phyloP scores from a whole-genome alignment of 2,797 vertebrate species.

The Danio aesculapii region DNA sequence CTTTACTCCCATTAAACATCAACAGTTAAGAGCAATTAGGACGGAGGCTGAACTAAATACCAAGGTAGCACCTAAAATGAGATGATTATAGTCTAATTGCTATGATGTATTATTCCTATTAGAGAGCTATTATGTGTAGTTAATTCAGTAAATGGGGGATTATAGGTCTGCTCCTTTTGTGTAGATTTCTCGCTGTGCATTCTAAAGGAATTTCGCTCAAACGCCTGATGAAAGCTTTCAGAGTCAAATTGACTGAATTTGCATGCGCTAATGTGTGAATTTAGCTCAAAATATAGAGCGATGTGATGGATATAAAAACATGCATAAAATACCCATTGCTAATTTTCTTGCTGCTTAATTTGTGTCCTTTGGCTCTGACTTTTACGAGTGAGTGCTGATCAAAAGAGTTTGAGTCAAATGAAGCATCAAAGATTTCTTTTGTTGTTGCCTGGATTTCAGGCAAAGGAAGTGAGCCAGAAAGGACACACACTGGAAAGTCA shows the following conservation, averaged over 20 bases:
- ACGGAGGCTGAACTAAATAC: conserved; percentile 33
- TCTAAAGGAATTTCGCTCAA: background rate
- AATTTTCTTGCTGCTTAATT: conserved; percentile 8
- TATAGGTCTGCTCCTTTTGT: background rate
- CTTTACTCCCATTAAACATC: conserved; percentile 36
- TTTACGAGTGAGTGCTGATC: conserved; percentile 22
- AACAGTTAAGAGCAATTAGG: conserved; percentile 40
- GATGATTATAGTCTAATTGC: conserved; percentile 42
- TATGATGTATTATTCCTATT: conserved; percentile 28
- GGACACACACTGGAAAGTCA: conserved; percentile 17
- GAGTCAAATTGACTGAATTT: conserved; percentile 4
- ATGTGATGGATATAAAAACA: background rate
- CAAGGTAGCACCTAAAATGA: conserved; percentile 2
- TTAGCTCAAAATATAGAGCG: background rate
- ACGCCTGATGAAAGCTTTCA: background rate
- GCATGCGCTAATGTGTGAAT: background rate
- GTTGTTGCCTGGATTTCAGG: conserved; percentile 20
- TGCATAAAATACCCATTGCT: background rate
- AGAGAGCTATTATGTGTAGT: conserved; percentile 2
- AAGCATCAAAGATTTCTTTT: conserved; percentile 31
- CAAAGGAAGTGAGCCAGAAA: background rate
- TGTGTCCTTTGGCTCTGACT: conserved; percentile 10
- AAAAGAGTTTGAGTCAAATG: conserved; percentile 23
- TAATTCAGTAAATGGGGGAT: conserved; percentile 26
- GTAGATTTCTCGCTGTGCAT: conserved; percentile 5